Conservation (phyloP, 2,113 vertebrate genomes). For the Apus apus region DNA sequence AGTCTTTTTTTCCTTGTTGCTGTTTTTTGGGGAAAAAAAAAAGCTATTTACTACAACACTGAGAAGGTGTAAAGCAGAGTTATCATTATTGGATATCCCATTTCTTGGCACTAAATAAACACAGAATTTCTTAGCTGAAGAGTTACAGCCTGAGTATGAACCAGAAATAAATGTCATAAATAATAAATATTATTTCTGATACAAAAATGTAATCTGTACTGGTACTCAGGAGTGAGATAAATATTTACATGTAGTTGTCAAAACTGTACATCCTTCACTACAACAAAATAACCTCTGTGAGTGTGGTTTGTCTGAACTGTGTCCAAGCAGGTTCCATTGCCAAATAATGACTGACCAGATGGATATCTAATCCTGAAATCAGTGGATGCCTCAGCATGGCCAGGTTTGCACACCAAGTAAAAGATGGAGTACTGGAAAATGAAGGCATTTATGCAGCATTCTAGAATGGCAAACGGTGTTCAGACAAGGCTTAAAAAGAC, state of each 20-base stretch:
- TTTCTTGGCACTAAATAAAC: neutral
- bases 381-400: neutral
- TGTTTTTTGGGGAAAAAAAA: accelerated
- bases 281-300: neutral
- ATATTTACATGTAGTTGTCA: neutral
- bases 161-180: neutral
- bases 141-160: neutral
- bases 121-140: neutral
- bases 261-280: neutral
- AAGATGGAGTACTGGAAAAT: neutral
- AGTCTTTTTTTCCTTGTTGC: neutral
- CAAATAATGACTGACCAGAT: neutral
- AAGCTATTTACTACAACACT: neutral
- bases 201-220: neutral
- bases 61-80: neutral
- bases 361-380: neutral
- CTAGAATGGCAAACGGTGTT: neutral
- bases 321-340: neutral
- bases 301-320: neutral
- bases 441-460: neutral
- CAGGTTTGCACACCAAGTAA: neutral
- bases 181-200: neutral
- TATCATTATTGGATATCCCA: neutral
- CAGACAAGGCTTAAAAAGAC: neutral
- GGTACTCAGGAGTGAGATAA: neutral